Base-by-base conservation (phyloP, 2,113 vertebrate genomes). In the Mesocricetus auratus region DNA sequence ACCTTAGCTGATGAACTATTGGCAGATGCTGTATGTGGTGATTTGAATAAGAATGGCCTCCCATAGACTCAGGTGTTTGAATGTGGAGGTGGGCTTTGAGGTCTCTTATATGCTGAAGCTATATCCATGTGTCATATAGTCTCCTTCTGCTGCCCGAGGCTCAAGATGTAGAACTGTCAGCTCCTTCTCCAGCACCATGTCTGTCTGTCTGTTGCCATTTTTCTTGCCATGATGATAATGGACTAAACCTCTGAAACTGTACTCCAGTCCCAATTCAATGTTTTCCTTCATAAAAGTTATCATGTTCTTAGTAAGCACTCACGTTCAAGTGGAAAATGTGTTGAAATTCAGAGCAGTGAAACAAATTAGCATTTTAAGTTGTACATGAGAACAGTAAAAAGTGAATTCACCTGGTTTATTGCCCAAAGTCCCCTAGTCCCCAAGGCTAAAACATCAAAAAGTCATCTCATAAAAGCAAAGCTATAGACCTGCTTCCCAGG, bases 301-400 rank as follows among this genome's bases (percentile, higher is more conserved):
- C 53, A 56, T 56, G 53, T 56, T 56, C 11, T 56, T 56, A 13
- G 53, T 56, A 87, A 71, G n/a, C 87, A 96, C 4, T 26, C 8
- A 33, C 42, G 3, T 81, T 74, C 45, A 64, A 79, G 74, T 82
- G 36, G 3, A 79, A 77, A 31, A 78, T 53, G 0, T 31, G 31
- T 6, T 58, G 91, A 89, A 74, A 1, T 91, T 78, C 86, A 82
- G 79, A 78, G 3, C 11, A 92, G 16, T 75, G 31, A 75, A 90
- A 68, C 95, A 86, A 17, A 31, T 21, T 36, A 91, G 3, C 17
- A 93, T 86, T 96, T 92, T 87, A 95, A 93, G 88, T 93, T 71
- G 4, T 7, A 17, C 29, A 53, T 75, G 17, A 53, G 42, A 4
- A 81, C 13, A 66, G 29, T 24, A 77, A 74, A 78, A 93, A 7